Conservation (phyloP, 2,888 invertebrate species). For the Pandemis corylana region DNA sequence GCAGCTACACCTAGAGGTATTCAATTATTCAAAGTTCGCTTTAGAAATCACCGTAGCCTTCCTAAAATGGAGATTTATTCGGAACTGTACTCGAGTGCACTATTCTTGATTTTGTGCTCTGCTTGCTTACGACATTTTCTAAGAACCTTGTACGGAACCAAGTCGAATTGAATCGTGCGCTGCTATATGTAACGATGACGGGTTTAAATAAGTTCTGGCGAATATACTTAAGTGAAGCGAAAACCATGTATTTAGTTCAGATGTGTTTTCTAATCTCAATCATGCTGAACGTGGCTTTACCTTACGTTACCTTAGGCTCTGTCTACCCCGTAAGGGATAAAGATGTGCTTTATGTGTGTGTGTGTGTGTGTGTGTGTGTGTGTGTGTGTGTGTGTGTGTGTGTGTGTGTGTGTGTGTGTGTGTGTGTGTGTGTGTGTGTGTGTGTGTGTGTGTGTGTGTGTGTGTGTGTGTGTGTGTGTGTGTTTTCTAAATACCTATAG, state of each 20-base stretch:
- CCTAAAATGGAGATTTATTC: not conserved
- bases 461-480: not conserved
- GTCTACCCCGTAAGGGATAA: too few species aligned
- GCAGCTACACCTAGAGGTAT: too few species aligned
- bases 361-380: not conserved
- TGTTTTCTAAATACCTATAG: not conserved
- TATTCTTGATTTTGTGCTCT: not conserved
- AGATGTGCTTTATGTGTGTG: too few species aligned
- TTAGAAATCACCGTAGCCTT: not conserved
- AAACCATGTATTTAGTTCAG: not conserved
- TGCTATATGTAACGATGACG: not conserved
- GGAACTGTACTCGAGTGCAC: not conserved
- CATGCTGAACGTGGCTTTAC: too few species aligned
- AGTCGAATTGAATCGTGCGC: not conserved
- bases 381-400: not conserved
- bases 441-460: not conserved
- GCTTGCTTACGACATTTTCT: not conserved
- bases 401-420: not conserved
- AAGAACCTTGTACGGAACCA: not conserved
- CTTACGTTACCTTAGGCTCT: too few species aligned
- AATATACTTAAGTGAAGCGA: not conserved
- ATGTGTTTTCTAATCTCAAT: not conserved
- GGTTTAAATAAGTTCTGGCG: not conserved
- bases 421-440: not conserved
- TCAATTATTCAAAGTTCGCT: not conserved